Base-by-base conservation (phyloP, 2,888 invertebrate species). In the Lepidochitona cinerea region DNA sequence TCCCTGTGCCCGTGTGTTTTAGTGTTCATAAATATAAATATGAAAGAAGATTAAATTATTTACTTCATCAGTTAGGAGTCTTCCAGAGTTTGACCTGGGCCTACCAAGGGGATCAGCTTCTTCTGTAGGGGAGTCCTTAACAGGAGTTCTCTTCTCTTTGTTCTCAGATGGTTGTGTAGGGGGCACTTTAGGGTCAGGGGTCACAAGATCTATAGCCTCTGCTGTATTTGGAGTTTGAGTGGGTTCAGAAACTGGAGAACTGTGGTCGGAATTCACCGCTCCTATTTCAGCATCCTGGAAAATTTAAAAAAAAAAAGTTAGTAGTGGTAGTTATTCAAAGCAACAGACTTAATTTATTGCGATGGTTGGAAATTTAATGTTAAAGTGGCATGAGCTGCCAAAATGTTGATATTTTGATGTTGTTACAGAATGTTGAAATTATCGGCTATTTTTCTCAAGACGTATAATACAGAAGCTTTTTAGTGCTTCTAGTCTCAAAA, bases 41-140 rank as follows among this genome's bases (percentile, higher is more conserved):
- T n/a, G n/a, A n/a, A n/a, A n/a, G n/a, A n/a, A n/a, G n/a, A n/a
- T n/a, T n/a, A 41, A 18, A 12, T 9, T 41, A 18, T 54, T 81
- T 86, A 93, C 93, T 92, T 95, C 94, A 92, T 97, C 97, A 9
- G 96, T 94, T 73, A 97, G 93, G 83, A 94, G 94, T 88, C 96
- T 95, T 4, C 96, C 96, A 64, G 96, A 96, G 87, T 95, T 95
- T 67, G 96, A 95, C 83, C 96, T 93, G 52, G 87, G 88, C 69
- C 88, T 73, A 1, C 67, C 70, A 37, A 72, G 95, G 93, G 66
- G 77, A 75, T 67, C 81, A 0, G 59, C 4, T 1, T 35, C 37
- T 14, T 66, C 66, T 41, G 41, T 9, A 29, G 23, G 4, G 12
- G 59, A 29, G 23, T 4, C 32, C 18, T 26, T 14, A 59, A 23